Base-by-base conservation (phyloP, 2,888 invertebrate genomes). In the Pasiphila rectangulata region DNA sequence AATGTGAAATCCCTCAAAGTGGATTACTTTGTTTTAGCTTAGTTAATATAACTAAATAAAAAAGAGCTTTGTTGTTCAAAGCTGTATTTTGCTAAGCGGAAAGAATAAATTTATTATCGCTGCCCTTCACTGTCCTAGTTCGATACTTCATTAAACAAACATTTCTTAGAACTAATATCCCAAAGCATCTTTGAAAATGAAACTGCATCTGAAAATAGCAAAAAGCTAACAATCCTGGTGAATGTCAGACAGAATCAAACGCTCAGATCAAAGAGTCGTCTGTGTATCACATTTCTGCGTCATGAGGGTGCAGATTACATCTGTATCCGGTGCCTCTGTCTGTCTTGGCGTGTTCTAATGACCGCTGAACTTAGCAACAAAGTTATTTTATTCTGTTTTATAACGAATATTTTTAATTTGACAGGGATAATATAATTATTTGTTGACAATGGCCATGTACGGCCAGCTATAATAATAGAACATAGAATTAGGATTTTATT, bases 271-370 rank as follows among this genome's bases (percentile, higher is more conserved):
- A 80, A 81, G 78, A 59, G 61, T 61, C 65, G 65, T 64, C 72
- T 72, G 64, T 71, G 67, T 72, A 74, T 75, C 75, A 59, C 57
- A 64, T 75, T 73, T 67, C 72, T 64, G 73, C 63, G 63, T 61
- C 63, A 64, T 36, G 38, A 46, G 27, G 52, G 45, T 63, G 64
- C 67, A 59, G 72, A 75, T 75, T 67, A 63, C 63, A 67, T 67
- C 71, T 61, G 52, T 68, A 74, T 80, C 79, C 79, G 77, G 71
- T 58, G 69, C 61, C 67, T 63, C 61, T 58, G 60, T 46, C 54
- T 59, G 62, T 59, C 64, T 64, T 45, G 9, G 10, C 23, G 3
- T 29, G 34, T 19, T 20, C 2, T 19, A 19, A 30, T 25, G 5
- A 29, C 41, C 10, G 27, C 23, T 38, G 20, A 38, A 38, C n/a